Conservation (phyloP, 2,888 invertebrate genomes). For the Monochamus alternatus region DNA sequence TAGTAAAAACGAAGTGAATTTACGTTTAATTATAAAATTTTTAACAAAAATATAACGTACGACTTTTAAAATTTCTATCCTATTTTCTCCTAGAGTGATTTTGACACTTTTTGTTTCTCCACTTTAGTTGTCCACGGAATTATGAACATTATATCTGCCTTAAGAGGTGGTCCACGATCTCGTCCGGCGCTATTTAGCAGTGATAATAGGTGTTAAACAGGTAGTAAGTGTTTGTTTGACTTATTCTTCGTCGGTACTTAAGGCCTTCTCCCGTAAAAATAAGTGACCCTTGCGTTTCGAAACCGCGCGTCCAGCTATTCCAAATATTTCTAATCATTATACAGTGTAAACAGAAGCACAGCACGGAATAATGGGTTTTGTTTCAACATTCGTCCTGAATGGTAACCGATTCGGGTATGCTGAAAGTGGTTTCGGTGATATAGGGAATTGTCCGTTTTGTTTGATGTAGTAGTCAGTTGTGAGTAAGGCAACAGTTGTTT, state of each 20-base stretch:
- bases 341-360: slow-evolving; percentile 24
- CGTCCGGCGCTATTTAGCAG: slow-evolving; percentile 21
- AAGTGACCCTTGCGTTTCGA: slow-evolving; percentile 28
- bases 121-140: too few species aligned
- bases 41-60: too few species aligned
- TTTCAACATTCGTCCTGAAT: slow-evolving; percentile 5
- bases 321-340: slow-evolving; percentile 34
- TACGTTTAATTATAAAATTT: too few species aligned
- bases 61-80: too few species aligned
- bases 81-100: too few species aligned
- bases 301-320: slow-evolving; percentile 14
- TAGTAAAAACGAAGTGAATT: too few species aligned
- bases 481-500: background rate
- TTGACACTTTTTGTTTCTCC: too few species aligned
- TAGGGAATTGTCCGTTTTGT: background rate
- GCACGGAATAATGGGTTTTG: slow-evolving; percentile 7
- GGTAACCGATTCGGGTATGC: background rate
- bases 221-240: slow-evolving; percentile 42
- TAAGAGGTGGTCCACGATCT: background rate
- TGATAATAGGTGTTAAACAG: slow-evolving; percentile 45
- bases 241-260: slow-evolving; percentile 40
- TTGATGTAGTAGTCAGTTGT: background rate
- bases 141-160: too few species aligned
- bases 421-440: background rate
- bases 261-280: slow-evolving; percentile 9